Percentiles rank a stretch among this genome's conserved stretches.
phyloP scores from a whole-genome alignment of 2,888 invertebrate genomes.

The Neoascia interrupta region DNA sequence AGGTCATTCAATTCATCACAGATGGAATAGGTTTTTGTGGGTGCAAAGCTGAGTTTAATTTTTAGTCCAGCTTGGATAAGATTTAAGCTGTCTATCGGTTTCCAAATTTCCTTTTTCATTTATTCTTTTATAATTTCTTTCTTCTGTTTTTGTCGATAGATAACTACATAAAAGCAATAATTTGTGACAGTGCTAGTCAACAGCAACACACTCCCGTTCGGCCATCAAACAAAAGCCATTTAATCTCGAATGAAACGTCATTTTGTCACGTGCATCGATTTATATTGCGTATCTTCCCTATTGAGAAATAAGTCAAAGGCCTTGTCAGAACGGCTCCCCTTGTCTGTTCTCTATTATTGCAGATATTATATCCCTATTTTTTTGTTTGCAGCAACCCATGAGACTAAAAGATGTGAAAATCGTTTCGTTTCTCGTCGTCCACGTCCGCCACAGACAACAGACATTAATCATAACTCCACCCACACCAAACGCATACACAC shows the following conservation, averaged over 20 bases:
- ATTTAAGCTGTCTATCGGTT: too few relatives aligned
- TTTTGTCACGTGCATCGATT: slow-evolving; percentile 63
- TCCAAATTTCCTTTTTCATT: too few relatives aligned
- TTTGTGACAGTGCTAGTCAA: too few relatives aligned
- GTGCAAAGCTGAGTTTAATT: too few relatives aligned
- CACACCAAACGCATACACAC: not conserved
- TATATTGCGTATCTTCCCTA: slow-evolving; percentile 36
- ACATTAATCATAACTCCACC: slow-evolving; percentile 55
- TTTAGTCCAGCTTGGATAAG: too few relatives aligned
- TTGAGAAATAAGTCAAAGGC: slow-evolving; percentile 16
- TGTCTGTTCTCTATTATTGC: not conserved
- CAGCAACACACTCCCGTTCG: too few relatives aligned
- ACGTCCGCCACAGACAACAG: slow-evolving; percentile 19
- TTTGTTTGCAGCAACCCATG: not conserved
- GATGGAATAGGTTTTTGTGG: too few relatives aligned
- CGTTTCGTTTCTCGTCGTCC: not conserved
- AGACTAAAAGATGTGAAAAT: slow-evolving; percentile 3
- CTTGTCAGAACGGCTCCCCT: not conserved
- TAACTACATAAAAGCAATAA: too few relatives aligned
- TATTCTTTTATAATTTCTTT: too few relatives aligned
- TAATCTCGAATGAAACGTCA: slow-evolving; percentile 57
- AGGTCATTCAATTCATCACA: too few relatives aligned
- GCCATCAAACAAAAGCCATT: slow-evolving; percentile 20
- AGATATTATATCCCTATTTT: not conserved
- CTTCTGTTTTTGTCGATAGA: too few relatives aligned